phyloP scores from a whole-genome alignment of 2,888 invertebrate species.

The Synanthedon andrenaeformis region DNA sequence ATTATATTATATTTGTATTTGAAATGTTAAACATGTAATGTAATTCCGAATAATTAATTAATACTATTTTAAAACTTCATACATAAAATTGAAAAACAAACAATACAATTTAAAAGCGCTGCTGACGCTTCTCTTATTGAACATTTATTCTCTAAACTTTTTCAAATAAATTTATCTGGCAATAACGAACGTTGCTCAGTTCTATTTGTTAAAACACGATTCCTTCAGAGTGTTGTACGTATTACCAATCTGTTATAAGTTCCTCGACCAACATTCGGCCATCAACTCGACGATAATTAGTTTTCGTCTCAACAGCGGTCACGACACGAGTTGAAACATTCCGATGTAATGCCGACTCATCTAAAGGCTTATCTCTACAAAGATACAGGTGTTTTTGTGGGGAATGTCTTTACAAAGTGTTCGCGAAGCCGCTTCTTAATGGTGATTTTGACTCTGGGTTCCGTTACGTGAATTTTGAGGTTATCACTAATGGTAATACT shows the following conservation, averaged over 20 bases:
- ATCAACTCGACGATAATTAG: conserved; percentile 34
- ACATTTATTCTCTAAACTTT: neutral
- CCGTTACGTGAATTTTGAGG: conserved; percentile 11
- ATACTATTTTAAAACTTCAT: no score
- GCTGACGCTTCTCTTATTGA: neutral
- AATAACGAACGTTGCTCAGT: conserved; percentile 4
- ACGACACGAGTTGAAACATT: conserved; percentile 54
- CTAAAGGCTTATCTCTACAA: conserved; percentile 31
- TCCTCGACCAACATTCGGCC: neutral
- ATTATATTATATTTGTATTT: no score
- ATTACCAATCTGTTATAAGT: neutral
- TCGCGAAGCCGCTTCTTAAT: conserved; percentile 11
- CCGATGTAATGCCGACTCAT: conserved; percentile 46
- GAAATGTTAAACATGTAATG: no score
- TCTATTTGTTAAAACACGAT: conserved; percentile 4
- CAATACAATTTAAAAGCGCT: neutral
- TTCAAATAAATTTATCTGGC: neutral
- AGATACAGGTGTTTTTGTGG: conserved; percentile 46
- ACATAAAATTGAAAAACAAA: no score
- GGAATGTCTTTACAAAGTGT: conserved; percentile 24
- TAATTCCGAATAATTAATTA: no score
- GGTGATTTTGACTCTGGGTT: conserved; percentile 21
- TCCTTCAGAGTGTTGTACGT: neutral
- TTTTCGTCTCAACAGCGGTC: conserved; percentile 45
- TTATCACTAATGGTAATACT: no score